These are phyloP conservation scores for Naso thynnoides DNA, from an alignment of 2,797 vertebrate species.

Conservation along the genomic window DNA sequence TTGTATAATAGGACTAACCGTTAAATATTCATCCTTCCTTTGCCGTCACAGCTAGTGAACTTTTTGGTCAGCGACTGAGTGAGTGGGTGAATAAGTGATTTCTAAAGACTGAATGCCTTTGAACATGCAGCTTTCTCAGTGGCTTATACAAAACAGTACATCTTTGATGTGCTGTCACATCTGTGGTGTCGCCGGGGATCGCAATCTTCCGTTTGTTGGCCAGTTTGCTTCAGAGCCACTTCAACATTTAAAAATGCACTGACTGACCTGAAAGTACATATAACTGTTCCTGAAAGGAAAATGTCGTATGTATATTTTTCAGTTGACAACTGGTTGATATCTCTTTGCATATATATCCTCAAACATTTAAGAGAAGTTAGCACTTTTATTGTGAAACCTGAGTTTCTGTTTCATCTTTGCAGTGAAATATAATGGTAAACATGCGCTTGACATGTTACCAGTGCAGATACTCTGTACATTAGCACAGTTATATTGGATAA, in stretches of 20 bases:
- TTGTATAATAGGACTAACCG: constrained; percentile 32
- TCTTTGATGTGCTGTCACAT: not conserved
- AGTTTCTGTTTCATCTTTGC: constrained; percentile 26
- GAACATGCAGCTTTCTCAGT: constrained; percentile 26
- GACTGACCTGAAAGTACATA: constrained; percentile 28
- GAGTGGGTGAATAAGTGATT: constrained; percentile 12
- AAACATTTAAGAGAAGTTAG: constrained; percentile 33
- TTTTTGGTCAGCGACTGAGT: not conserved
- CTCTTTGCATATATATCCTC: constrained; percentile 31
- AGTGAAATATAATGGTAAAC: constrained; percentile 15
- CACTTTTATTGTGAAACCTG: constrained; percentile 49
- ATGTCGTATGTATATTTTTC: constrained; percentile 27
- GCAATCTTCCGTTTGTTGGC: constrained; percentile 14
- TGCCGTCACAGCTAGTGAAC: constrained; percentile 23
- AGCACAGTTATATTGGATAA: constrained; percentile 37
- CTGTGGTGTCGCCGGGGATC: constrained; percentile 25
- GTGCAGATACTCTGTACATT: constrained; percentile 32
- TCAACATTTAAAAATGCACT: constrained; percentile 42
- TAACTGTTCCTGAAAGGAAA: constrained; percentile 25
- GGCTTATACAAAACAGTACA: constrained; percentile 19
- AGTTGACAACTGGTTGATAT: not conserved
- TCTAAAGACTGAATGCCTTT: constrained; percentile 49
- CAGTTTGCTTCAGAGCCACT: constrained; percentile 45
- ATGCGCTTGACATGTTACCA: constrained; percentile 8
- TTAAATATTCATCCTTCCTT: constrained; percentile 9